These are phyloP conservation scores for Sander vitreus DNA, from an alignment of 2,113 vertebrate genomes.

Conservation along the genomic window DNA sequence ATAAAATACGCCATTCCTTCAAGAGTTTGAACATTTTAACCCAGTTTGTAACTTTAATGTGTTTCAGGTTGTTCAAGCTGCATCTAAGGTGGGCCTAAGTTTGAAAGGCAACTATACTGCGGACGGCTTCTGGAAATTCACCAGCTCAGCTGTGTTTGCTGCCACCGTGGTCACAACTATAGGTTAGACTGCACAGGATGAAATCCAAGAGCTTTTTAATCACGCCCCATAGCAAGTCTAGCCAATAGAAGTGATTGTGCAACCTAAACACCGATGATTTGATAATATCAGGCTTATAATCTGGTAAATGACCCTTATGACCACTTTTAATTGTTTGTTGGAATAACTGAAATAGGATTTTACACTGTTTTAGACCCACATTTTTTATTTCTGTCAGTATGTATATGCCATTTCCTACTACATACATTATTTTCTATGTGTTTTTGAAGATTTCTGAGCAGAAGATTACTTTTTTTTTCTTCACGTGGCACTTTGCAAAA, in stretches of 20 bases:
- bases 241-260: not conserved
- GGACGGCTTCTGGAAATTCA: slow-evolving; percentile 90
- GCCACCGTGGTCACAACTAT: slow-evolving; percentile 93
- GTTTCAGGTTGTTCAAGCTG: slow-evolving; percentile 82
- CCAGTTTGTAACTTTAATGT: not conserved
- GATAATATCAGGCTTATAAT: not conserved
- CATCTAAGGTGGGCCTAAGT: slow-evolving; percentile 85
- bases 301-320: not conserved
- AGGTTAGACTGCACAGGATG: slow-evolving; percentile 77
- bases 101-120: slow-evolving; percentile 84
- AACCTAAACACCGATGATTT: not conserved
- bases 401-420: not conserved
- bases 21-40: not conserved
- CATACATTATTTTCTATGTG: not conserved
- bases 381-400: not conserved
- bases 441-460: not conserved
- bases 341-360: not conserved
- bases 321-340: not conserved
- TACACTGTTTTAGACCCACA: not conserved
- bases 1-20: not conserved
- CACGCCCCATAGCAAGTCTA: no score
- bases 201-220: not conserved
- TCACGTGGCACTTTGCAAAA: not conserved
- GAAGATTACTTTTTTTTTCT: not conserved
- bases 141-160: slow-evolving; percentile 93